Conservation (phyloP, 2,888 invertebrate species). For the Abscondita cerata region DNA sequence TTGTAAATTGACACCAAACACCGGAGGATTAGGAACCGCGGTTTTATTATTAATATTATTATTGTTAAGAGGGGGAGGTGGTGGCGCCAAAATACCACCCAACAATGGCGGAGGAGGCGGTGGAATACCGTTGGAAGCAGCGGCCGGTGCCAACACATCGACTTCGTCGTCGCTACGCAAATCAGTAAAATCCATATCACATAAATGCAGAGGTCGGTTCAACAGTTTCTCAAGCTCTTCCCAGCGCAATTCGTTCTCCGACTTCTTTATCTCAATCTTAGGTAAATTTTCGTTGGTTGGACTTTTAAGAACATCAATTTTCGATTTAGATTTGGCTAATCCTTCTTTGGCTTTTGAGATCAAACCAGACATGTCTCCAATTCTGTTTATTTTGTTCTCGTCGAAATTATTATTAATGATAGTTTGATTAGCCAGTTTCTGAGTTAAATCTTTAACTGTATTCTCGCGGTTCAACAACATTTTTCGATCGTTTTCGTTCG, state of each 20-base stretch:
- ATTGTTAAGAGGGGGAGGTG: constrained; percentile 62
- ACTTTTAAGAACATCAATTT: constrained; percentile 77
- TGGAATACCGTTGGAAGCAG: constrained; percentile 71
- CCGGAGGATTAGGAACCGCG: constrained; percentile 59
- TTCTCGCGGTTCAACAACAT: constrained; percentile 80
- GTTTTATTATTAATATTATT: constrained; percentile 60
- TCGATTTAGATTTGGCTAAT: constrained; percentile 84
- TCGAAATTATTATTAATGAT: constrained; percentile 64
- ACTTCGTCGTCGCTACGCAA: constrained; percentile 87
- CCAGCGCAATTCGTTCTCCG: constrained; percentile 96
- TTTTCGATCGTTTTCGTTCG: constrained; percentile 61
- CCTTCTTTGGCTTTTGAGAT: constrained; percentile 94
- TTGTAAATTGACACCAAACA: constrained; percentile 56
- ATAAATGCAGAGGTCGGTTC: constrained; percentile 78
- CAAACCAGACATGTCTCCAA: constrained; percentile 87
- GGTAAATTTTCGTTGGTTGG: constrained; percentile 72
- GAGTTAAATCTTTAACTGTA: constrained; percentile 88
- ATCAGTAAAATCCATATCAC: constrained; percentile 97
- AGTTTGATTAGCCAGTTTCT: constrained; percentile 79
- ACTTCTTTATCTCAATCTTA: constrained; percentile 75
- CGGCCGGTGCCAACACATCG: constrained; percentile 74
- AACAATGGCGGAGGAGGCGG: constrained; percentile 77
- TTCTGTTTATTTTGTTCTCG: constrained; percentile 67
- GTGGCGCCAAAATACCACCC: constrained; percentile 56
- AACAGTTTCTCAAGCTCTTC: constrained; percentile 74